Evolutionary conservation across 2,888 invertebrate genomes (phyloP).

Genomic region (Scaptomyza cyrtandrae): DNA sequence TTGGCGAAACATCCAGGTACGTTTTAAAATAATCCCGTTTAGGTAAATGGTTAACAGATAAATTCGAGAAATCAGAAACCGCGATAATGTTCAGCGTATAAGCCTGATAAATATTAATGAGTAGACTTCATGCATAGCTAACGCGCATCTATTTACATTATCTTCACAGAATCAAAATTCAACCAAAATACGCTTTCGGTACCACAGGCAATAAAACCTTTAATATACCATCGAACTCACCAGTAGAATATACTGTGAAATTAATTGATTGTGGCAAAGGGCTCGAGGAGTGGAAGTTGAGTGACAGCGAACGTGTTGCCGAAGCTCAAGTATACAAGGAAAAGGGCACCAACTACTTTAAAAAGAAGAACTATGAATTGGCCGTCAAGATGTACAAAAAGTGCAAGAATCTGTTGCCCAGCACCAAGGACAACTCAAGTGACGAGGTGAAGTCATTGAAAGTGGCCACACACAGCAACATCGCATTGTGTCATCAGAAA

Average conservation of each 20-base stretch:
- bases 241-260: slow-evolving; percentile 92
- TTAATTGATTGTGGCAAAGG: slow-evolving; percentile 93
- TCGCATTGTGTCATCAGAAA: slow-evolving; percentile 92
- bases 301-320: slow-evolving; percentile 90
- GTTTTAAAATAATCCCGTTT: neutral
- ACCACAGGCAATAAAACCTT: slow-evolving; percentile 88
- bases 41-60: neutral
- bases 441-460: slow-evolving; percentile 86
- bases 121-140: slow-evolving; percentile 4
- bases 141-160: neutral
- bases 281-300: slow-evolving; percentile 93
- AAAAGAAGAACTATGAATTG: slow-evolving; percentile 89
- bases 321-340: slow-evolving; percentile 93
- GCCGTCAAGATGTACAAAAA: slow-evolving; percentile 95
- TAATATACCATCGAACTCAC: slow-evolving; percentile 91
- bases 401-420: slow-evolving; percentile 84
- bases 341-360: slow-evolving; percentile 96
- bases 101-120: too few species aligned
- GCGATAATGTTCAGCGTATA: neutral
- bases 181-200: slow-evolving; percentile 93
- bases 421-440: slow-evolving; percentile 82
- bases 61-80: neutral
- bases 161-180: slow-evolving; percentile 86
- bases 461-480: slow-evolving; percentile 91
- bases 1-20: slow-evolving; percentile 89